These are phyloP conservation scores for Allophyes oxyacanthae DNA, from an alignment of 2,888 invertebrate species.

Conservation along the genomic window DNA sequence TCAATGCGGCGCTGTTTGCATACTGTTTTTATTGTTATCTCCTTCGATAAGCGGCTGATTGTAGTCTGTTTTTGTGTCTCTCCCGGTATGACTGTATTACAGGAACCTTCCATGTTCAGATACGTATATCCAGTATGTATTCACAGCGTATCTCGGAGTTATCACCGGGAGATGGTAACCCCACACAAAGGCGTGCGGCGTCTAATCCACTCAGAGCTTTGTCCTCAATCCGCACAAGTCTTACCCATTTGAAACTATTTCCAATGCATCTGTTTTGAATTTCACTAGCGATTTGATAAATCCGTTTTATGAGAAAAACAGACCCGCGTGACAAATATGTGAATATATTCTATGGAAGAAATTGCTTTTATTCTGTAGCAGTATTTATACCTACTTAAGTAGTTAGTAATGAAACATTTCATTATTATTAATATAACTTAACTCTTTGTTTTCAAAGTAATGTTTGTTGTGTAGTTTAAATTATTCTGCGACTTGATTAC, in stretches of 20 bases:
- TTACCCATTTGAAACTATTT: conserved; percentile 44
- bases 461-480: too few relatives aligned
- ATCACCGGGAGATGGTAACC: conserved; percentile 27
- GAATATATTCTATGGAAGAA: conserved; percentile 27
- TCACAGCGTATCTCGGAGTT: conserved; percentile 26
- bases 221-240: conserved; percentile 40
- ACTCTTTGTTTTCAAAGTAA: too few relatives aligned
- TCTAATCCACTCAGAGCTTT: conserved; percentile 56
- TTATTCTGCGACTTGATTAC: too few relatives aligned
- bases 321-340: conserved; percentile 9
- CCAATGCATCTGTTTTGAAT: conserved; percentile 55
- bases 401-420: too few relatives aligned
- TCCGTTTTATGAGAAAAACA: conserved; percentile 30
- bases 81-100: conserved; percentile 21
- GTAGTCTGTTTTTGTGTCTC: conserved; percentile 34
- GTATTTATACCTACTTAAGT: not conserved
- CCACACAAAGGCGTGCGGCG: conserved; percentile 29
- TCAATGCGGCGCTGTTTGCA: conserved; percentile 28
- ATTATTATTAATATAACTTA: too few relatives aligned
- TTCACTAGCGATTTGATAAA: conserved; percentile 42
- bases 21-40: conserved; percentile 44
- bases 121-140: conserved; percentile 19
- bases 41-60: conserved; percentile 27
- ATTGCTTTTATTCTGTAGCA: conserved; percentile 4
- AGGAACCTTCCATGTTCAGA: conserved; percentile 22